phyloP scores from a whole-genome alignment of 2,888 invertebrate genomes.

The Pandemis corylana region DNA sequence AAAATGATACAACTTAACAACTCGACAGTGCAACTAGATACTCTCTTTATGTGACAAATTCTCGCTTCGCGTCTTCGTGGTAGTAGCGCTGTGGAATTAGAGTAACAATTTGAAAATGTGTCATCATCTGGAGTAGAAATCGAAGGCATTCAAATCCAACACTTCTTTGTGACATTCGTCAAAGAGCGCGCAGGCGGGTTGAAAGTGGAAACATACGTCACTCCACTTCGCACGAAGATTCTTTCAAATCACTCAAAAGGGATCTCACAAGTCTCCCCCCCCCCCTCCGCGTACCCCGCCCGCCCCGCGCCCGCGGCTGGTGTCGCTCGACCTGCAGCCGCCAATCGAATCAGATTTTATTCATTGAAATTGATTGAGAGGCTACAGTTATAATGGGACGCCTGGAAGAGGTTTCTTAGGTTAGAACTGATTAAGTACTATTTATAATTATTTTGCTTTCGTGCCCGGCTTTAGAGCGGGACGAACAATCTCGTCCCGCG shows the following conservation, averaged over 20 bases:
- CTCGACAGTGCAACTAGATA: not conserved
- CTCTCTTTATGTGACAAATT: not conserved
- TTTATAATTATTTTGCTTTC: no score
- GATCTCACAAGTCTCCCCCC: conserved; percentile 10
- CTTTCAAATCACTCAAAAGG: conserved; percentile 29
- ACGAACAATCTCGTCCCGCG: not conserved
- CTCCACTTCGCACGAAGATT: conserved; percentile 2
- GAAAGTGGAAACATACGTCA: conserved; percentile 12
- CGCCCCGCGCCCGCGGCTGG: not conserved
- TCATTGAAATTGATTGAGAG: conserved; percentile 21
- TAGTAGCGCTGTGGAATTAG: not conserved
- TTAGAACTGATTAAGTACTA: not conserved
- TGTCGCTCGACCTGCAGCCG: not conserved
- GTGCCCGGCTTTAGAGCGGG: not conserved
- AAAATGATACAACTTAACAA: not conserved
- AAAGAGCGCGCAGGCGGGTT: not conserved
- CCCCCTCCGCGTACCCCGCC: not conserved
- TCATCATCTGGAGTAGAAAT: not conserved
- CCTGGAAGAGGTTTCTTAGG: not conserved
- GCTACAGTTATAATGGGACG: not conserved
- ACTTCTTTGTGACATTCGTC: not conserved
- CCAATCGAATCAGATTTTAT: conserved; percentile 13
- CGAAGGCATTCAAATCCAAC: conserved; percentile 12
- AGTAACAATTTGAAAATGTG: not conserved
- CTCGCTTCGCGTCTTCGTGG: not conserved